Evolutionary conservation across 2,888 invertebrate species (phyloP), one percentile per base, ranked within the genome.

Genomic region (Epinotia bilunana): DNA sequence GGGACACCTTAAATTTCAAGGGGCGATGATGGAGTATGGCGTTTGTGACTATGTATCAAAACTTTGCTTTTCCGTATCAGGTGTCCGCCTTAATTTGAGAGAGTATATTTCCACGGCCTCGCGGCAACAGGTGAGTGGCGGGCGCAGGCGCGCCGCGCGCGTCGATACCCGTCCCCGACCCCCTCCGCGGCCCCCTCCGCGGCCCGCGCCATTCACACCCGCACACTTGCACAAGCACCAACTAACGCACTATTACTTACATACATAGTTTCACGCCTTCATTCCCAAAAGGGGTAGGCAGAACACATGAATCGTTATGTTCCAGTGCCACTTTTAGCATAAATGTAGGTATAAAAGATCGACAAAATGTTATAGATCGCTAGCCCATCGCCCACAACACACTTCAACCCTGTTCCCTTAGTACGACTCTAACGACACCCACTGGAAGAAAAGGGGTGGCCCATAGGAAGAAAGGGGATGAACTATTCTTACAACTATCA

Each of bases 51-150:
- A 78, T 67, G 78, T 80, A 78, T 83, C 78, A 79, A 82, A 87
- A 88, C 86, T 88, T 88, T 85, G 85, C 87, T 88, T 88, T 90
- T 89, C 84, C 84, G 89, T 91, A 90, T 91, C 92, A 92, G 90
- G 89, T 92, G 90, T 90, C 90, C 84, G 86, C 87, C 88, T 90
- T 91, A 91, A 92, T 92, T 91, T 91, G 86, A 91, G 91, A 90
- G 90, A 90, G 92, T 92, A 92, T 89, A 86, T 92, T 93, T 93
- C 92, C 93, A 91, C 86, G 91, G 90, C 87, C 89, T 92, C 84
- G 86, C 90, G 89, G 93, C 93, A 94, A 94, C 93, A 94, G 93
- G 93, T 94, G 91, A 87, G 83, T 79, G 80, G 80, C 82, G 84
- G 81, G 90, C 92, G 92, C 92, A 91, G 83, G 92, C 92, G 93